phyloP scores from a whole-genome alignment of 2,797 vertebrate genomes.

The Etheostoma nigrum region DNA sequence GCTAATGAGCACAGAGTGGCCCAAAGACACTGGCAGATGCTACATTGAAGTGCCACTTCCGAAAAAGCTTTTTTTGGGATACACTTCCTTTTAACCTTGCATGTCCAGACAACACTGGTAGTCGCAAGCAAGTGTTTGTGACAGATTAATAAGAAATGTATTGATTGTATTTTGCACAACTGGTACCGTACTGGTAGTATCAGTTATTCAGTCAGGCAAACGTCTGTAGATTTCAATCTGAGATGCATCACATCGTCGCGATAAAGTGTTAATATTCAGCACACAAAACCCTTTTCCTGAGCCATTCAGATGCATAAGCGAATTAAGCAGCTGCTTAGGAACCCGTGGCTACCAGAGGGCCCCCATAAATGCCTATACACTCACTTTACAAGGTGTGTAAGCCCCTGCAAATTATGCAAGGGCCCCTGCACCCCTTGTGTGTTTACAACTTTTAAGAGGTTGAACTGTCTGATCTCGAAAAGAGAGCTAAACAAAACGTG shows the following conservation, averaged over 20 bases:
- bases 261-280: constrained; percentile 53
- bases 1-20: constrained; percentile 69
- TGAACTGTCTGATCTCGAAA: no score
- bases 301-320: no score
- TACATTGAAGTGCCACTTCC: constrained; percentile 32
- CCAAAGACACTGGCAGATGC: constrained; percentile 71
- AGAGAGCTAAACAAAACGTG: no score
- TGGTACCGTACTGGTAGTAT: constrained; percentile 5
- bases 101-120: constrained; percentile 2
- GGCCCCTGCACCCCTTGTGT: no score
- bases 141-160: constrained; percentile 14
- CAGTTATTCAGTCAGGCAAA: background rate
- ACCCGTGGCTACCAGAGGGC: no score
- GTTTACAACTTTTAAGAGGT: no score
- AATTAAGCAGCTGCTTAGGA: no score
- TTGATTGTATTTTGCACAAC: constrained; percentile 8
- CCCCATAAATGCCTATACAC: no score
- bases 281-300: constrained; percentile 10
- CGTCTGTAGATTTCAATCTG: constrained; percentile 30
- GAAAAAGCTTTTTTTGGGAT: constrained; percentile 34
- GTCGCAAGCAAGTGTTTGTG: constrained; percentile 2
- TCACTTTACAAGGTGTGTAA: no score
- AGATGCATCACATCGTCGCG: constrained; percentile 39
- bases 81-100: constrained; percentile 35
- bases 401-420: no score